These are phyloP conservation scores for Paracyclopina nana DNA, from an alignment of 1,140 invertebrate genomes.

Conservation along the genomic window DNA sequence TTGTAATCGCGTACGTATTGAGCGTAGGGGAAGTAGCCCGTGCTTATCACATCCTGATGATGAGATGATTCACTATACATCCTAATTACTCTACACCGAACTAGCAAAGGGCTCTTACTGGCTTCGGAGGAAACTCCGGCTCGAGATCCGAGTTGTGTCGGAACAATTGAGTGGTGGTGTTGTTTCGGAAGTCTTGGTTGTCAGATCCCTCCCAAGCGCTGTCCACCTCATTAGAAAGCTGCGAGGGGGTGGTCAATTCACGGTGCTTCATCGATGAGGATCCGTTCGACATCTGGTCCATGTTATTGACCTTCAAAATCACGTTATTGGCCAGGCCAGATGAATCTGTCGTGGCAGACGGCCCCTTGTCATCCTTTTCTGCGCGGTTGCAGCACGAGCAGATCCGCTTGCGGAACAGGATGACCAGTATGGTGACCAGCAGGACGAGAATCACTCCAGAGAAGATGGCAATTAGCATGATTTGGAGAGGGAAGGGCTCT, in stretches of 20 bases:
- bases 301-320: neutral
- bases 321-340: slow-evolving; percentile 4
- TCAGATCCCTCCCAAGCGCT: slow-evolving; percentile 2
- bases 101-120: neutral
- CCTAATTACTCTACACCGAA: neutral
- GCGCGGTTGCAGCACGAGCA: neutral
- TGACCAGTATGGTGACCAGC: neutral
- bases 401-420: neutral
- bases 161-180: neutral
- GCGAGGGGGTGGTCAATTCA: neutral
- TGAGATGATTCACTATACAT: neutral
- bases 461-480: neutral
- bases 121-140: neutral
- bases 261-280: neutral
- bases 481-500: neutral
- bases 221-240: neutral
- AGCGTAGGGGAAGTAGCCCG: slow-evolving; percentile 2
- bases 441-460: neutral
- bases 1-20: slow-evolving; percentile 8
- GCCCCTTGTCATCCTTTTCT: too few relatives aligned
- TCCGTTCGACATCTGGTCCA: neutral
- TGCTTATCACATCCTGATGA: slow-evolving; percentile 11
- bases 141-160: too few relatives aligned
- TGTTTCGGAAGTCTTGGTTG: neutral
- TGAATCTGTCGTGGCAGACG: too few relatives aligned